A percentile compares a stretch with the other conserved stretches of the same genome.
Conservation (phyloP, 2,888 invertebrate genomes). For the Amorpha juglandis region DNA sequence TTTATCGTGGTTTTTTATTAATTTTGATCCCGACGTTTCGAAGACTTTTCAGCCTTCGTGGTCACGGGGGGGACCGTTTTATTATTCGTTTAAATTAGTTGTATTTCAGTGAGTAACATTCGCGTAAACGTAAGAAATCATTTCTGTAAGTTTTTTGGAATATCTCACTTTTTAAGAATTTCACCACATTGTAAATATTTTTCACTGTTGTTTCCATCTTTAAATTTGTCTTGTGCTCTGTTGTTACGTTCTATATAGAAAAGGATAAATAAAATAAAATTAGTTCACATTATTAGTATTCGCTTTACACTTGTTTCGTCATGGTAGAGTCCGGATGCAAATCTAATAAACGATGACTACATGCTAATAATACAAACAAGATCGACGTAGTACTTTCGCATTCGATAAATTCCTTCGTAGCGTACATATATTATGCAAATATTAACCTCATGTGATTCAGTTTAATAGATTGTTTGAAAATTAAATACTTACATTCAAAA, state of each 20-base stretch:
- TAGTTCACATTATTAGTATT: slow-evolving; percentile 38
- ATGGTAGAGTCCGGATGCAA: slow-evolving; percentile 40
- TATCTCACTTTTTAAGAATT: no score
- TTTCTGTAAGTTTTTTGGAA: no score
- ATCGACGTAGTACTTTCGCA: slow-evolving; percentile 40
- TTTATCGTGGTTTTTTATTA: no score
- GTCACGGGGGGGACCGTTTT: no score
- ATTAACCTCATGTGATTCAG: slow-evolving; percentile 34
- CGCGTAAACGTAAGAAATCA: no score
- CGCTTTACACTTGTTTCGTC: slow-evolving; percentile 36
- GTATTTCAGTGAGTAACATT: no score
- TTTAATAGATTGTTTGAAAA: slow-evolving; percentile 28
- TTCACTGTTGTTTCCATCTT: neutral
- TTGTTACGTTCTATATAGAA: neutral
- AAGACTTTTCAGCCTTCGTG: no score
- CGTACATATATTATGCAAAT: slow-evolving; percentile 35
- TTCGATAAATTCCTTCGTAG: slow-evolving; percentile 39
- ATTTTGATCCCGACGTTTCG: no score
- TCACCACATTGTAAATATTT: neutral
- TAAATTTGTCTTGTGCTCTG: no score
- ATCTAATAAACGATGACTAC: slow-evolving; percentile 33
- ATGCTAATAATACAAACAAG: slow-evolving; percentile 40
- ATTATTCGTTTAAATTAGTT: no score
- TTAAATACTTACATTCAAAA: no score
- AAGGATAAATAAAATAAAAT: slow-evolving; percentile 20